Evolutionary conservation across 2,888 invertebrate genomes (phyloP).

Genomic region (Leucophora obtusa): DNA sequence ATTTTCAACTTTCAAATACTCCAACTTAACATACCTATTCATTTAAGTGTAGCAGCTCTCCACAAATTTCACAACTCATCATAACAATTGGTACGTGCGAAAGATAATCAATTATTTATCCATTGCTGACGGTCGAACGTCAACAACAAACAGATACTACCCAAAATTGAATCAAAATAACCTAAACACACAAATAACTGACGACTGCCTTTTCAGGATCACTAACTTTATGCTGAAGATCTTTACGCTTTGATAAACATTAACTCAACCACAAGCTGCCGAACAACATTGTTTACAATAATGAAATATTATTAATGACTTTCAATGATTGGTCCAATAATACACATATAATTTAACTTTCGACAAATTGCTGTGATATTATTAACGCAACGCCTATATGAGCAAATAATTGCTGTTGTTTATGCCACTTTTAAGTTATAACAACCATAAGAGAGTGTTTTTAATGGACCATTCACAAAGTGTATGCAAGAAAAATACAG

Average conservation of each 20-base stretch:
- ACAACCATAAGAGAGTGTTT: slow-evolving; percentile 39
- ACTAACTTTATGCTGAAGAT: slow-evolving; percentile 14
- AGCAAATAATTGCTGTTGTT: slow-evolving; percentile 48
- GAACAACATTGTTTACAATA: background rate
- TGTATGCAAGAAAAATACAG: background rate
- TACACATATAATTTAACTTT: slow-evolving; percentile 43
- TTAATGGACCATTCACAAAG: slow-evolving; percentile 41
- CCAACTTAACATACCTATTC: too few species aligned
- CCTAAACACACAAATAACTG: slow-evolving; percentile 11
- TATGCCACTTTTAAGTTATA: slow-evolving; percentile 49
- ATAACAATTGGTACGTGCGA: slow-evolving; percentile 55
- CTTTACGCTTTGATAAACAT: slow-evolving; percentile 3
- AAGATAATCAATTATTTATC: slow-evolving; percentile 55
- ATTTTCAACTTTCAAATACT: too few species aligned
- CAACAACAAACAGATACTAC: slow-evolving; percentile 3
- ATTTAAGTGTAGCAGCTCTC: too few species aligned
- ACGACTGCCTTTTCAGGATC: slow-evolving; percentile 4
- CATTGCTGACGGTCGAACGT: background rate
- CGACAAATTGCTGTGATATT: slow-evolving; percentile 52
- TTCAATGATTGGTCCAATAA: slow-evolving; percentile 4
- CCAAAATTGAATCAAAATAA: slow-evolving; percentile 17
- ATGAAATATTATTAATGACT: background rate
- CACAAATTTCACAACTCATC: background rate
- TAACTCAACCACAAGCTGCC: background rate
- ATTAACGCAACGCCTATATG: slow-evolving; percentile 62